These are phyloP conservation scores for Caenorhabditis sulstoni DNA, from an alignment of 2,888 invertebrate genomes.

Conservation along the genomic window DNA sequence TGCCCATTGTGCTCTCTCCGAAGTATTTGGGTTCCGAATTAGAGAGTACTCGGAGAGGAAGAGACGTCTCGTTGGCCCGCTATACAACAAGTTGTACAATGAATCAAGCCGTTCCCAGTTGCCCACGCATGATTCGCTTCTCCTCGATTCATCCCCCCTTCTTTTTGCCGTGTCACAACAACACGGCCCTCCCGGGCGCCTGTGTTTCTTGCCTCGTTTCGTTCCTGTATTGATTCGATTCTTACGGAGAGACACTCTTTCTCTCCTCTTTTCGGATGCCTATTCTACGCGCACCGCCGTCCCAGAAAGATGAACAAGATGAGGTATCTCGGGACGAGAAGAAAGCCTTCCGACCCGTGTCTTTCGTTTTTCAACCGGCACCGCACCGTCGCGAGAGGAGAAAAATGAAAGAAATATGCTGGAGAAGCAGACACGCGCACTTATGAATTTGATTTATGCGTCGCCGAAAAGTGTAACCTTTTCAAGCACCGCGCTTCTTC, in stretches of 20 bases:
- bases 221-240: conserved; percentile 38
- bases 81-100: conserved; percentile 51
- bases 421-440: conserved; percentile 17
- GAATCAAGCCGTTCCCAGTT: conserved; percentile 36
- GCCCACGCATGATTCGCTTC: conserved; percentile 31
- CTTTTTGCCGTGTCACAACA: conserved; percentile 17
- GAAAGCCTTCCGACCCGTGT: conserved; percentile 15
- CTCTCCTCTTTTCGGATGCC: conserved; percentile 18
- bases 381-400: conserved; percentile 17
- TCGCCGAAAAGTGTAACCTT: conserved; percentile 46
- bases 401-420: conserved; percentile 33
- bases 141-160: background rate
- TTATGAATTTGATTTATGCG: conserved; percentile 53
- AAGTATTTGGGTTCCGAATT: conserved; percentile 57
- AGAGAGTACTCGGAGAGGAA: conserved; percentile 39
- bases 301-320: conserved; percentile 54
- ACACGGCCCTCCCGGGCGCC: conserved; percentile 14
- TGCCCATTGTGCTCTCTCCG: conserved; percentile 36
- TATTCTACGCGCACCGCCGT: conserved; percentile 21
- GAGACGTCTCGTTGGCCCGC: conserved; percentile 27
- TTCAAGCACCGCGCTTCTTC: conserved; percentile 43
- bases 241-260: conserved; percentile 4
- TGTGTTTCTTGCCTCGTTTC: conserved; percentile 15
- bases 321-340: conserved; percentile 44
- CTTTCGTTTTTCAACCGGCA: conserved; percentile 53